Conservation (phyloP, 2,797 vertebrate species). For the Pseudocheirus occidentalis region DNA sequence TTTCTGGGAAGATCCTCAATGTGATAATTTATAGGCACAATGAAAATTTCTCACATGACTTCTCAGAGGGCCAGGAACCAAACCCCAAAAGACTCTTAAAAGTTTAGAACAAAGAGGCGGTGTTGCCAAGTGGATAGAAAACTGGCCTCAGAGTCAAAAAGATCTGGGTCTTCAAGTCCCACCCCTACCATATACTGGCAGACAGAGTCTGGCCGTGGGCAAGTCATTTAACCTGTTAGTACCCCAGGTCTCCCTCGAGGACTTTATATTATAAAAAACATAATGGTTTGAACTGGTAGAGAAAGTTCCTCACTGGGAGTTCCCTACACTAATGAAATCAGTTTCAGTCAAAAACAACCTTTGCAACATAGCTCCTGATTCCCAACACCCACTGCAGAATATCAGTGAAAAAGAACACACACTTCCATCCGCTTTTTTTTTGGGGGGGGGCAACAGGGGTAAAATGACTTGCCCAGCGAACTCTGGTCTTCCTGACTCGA, state of each 20-base stretch:
- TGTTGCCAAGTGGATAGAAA: background rate
- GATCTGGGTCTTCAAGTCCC: background rate
- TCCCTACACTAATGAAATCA: background rate
- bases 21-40: slow-evolving; percentile 1
- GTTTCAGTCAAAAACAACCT: background rate
- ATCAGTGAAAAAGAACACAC: background rate
- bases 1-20: background rate
- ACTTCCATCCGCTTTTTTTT: background rate
- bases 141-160: background rate
- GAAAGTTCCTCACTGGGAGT: background rate
- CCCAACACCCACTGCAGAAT: background rate
- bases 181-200: background rate
- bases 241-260: background rate
- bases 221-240: background rate
- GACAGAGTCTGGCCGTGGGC: background rate
- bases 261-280: background rate
- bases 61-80: background rate
- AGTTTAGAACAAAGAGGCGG: background rate
- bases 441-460: background rate
- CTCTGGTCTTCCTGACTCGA: background rate
- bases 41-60: background rate
- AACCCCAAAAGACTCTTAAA: background rate
- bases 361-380: background rate
- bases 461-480: background rate
- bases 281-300: background rate